These are phyloP conservation scores for Drosophila nr. medialis DNA, from an alignment of 2,888 invertebrate genomes.

Conservation along the genomic window DNA sequence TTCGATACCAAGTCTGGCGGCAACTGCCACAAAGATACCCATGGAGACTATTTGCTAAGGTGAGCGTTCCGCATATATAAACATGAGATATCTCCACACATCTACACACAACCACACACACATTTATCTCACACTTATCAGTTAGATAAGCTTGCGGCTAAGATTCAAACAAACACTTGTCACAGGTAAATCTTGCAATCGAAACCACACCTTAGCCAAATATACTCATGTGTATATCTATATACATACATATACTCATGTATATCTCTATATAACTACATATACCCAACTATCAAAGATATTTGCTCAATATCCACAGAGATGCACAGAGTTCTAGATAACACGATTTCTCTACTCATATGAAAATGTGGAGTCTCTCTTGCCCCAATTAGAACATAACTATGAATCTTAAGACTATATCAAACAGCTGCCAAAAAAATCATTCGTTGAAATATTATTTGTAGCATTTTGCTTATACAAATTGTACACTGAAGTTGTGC, in stretches of 20 bases:
- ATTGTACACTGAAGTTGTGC: too few species aligned
- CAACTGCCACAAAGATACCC: conserved; percentile 85
- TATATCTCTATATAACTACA: neutral
- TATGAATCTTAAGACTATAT: neutral
- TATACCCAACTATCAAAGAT: neutral
- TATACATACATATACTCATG: neutral
- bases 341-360: neutral
- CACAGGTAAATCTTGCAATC: neutral
- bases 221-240: neutral
- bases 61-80: conserved; percentile 42
- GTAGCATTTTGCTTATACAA: neutral
- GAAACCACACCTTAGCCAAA: neutral
- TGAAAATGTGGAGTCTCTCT: neutral
- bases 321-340: neutral
- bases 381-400: neutral
- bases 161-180: conserved; percentile 1
- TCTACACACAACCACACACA: neutral
- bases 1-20: conserved; percentile 17
- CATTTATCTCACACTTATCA: neutral
- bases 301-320: neutral
- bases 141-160: neutral
- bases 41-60: conserved; percentile 88
- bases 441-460: neutral
- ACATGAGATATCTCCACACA: neutral
- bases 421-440: neutral